phyloP scores from a whole-genome alignment of 2,888 invertebrate genomes.

The Sclerodermus sp. region DNA sequence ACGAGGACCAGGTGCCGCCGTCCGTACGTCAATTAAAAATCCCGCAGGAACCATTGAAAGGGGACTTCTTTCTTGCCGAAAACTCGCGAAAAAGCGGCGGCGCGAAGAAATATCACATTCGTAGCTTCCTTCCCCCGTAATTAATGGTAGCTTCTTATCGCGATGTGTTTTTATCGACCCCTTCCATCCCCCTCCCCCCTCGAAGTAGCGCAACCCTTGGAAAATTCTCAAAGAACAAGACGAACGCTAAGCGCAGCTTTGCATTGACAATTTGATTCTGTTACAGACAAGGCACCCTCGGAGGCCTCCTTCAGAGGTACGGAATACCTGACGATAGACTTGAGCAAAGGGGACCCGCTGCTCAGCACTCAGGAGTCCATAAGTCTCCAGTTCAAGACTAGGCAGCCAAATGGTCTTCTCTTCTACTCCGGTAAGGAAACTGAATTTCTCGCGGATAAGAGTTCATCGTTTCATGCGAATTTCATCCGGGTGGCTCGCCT shows the following conservation, averaged over 20 bases:
- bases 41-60: not conserved
- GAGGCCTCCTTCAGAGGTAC: constrained; percentile 92
- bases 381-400: constrained; percentile 88
- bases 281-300: constrained; percentile 87
- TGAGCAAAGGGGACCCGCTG: constrained; percentile 84
- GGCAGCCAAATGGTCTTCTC: constrained; percentile 85
- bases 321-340: constrained; percentile 89
- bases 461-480: too few species aligned
- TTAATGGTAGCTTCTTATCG: too few species aligned
- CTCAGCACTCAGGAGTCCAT: constrained; percentile 90
- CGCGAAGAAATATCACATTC: too few species aligned
- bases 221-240: not conserved
- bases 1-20: constrained; percentile 23
- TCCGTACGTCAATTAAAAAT: not conserved
- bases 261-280: constrained; percentile 49
- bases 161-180: too few species aligned
- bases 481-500: too few species aligned
- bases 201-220: not conserved
- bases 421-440: constrained; percentile 82
- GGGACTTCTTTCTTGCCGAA: too few species aligned
- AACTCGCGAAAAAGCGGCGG: too few species aligned
- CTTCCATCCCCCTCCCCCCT: too few species aligned
- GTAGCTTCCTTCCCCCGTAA: too few species aligned
- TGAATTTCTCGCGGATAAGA: constrained; percentile 2
- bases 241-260: not conserved